Evolutionary conservation across 1,140 invertebrate species (phyloP).

Genomic region (Halictus rubicundus): DNA sequence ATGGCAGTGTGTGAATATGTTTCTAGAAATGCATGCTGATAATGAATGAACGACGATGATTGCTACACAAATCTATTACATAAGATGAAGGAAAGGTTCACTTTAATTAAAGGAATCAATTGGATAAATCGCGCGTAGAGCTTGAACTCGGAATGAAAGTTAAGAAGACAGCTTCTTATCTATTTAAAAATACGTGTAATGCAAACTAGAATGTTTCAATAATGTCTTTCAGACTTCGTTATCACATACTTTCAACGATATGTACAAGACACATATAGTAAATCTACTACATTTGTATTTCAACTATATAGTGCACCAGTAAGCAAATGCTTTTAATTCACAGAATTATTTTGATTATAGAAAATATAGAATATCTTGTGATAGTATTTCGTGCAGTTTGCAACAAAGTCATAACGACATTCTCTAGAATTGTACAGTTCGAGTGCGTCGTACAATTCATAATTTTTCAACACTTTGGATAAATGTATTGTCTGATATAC

Average conservation of each 20-base stretch:
- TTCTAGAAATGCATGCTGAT: slow-evolving; percentile 3
- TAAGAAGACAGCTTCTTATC: not conserved
- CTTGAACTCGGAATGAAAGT: not conserved
- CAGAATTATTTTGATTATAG: slow-evolving; percentile 44
- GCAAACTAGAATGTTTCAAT: slow-evolving; percentile 15
- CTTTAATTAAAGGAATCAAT: not conserved
- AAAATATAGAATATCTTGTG: slow-evolving; percentile 29
- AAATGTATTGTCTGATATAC: slow-evolving; percentile 34
- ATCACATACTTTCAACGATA: slow-evolving; percentile 48
- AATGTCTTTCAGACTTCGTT: slow-evolving; percentile 34
- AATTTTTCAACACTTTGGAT: slow-evolving; percentile 29
- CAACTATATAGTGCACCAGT: slow-evolving; percentile 36
- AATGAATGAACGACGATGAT: slow-evolving; percentile 11
- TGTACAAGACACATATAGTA: slow-evolving; percentile 33
- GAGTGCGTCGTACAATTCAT: slow-evolving; percentile 5
- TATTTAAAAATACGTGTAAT: not conserved
- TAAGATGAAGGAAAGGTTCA: not conserved
- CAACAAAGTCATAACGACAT: slow-evolving; percentile 23
- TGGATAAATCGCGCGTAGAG: not conserved
- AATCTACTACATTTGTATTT: slow-evolving; percentile 27
- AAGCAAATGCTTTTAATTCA: slow-evolving; percentile 29
- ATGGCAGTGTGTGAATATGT: slow-evolving; percentile 40
- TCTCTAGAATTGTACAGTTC: slow-evolving; percentile 9
- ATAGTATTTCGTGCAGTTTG: slow-evolving; percentile 9
- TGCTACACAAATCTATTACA: not conserved